phyloP scores from a whole-genome alignment of 2,888 invertebrate genomes.

The Hirtodrosophila duncani region DNA sequence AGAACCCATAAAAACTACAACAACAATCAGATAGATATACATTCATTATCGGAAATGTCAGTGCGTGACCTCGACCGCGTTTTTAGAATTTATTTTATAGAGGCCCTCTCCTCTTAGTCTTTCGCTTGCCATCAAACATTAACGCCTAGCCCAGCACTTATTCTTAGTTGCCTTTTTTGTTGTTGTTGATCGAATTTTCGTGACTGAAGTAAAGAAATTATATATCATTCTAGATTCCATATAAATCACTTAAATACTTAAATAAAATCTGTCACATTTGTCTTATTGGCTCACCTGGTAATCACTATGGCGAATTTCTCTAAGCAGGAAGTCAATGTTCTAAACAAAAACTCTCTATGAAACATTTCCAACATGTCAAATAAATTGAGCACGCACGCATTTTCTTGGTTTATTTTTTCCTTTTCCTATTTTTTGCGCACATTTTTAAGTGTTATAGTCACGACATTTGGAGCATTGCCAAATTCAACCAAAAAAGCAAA shows the following conservation, averaged over 20 bases:
- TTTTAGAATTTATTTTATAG: constrained; percentile 51
- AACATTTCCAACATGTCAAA: constrained; percentile 54
- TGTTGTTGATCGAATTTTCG: too few species aligned
- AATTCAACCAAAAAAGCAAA: constrained; percentile 40
- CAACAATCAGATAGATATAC: constrained; percentile 22
- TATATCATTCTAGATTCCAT: too few species aligned
- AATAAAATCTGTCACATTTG: too few species aligned
- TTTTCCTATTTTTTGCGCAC: constrained; percentile 32
- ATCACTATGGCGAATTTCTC: constrained; percentile 12
- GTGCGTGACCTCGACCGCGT: constrained; percentile 68
- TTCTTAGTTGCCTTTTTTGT: too few species aligned
- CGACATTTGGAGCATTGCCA: constrained; percentile 64
- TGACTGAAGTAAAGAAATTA: too few species aligned
- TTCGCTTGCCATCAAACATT: neutral
- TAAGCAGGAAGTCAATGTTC: constrained; percentile 35
- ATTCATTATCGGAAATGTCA: constrained; percentile 65
- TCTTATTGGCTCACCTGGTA: constrained; percentile 3
- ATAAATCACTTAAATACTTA: too few species aligned
- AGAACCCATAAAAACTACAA: constrained; percentile 11
- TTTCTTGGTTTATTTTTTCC: constrained; percentile 6
- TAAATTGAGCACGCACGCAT: constrained; percentile 56
- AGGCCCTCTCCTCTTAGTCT: constrained; percentile 20
- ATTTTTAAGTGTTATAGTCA: constrained; percentile 57
- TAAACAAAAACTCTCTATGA: constrained; percentile 12
- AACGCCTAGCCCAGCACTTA: too few species aligned